Evolutionary conservation across 2,113 vertebrate species (phyloP), one percentile per base, ranked within the genome.

Genomic region (Hippocampus comes): DNA sequence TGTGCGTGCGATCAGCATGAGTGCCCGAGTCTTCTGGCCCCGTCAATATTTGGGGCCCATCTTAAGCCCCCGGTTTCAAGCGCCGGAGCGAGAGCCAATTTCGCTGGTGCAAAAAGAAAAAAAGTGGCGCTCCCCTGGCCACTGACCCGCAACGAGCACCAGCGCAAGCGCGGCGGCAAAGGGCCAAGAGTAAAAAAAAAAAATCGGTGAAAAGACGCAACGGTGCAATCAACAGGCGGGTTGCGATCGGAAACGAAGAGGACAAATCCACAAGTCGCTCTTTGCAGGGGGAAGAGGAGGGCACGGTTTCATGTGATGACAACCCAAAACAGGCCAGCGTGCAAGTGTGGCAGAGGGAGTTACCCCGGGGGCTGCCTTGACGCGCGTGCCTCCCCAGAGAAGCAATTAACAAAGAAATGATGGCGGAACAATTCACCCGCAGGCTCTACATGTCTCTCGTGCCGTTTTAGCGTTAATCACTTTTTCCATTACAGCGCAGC

Each of bases 341-440:
- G 87, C 83, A 81, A 89, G 83, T 79, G 83, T 89, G 85, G 84
- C 83, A 86, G 86, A 84, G 77, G 76, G 23, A 68, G 81, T 78
- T 79, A 82, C 87, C 87, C 86, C 56, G 34, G 30, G 57, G 86
- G 87, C 88, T 80, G 86, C 76, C 70, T 81, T 76, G 83, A 74
- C 78, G 75, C 84, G 66, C 86, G 73, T 72, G 67, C 66, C 46
- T 92, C 91, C 89, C 89, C 63, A 78, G 89, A 91, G 91, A 92
- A 79, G 90, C 89, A 93, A 93, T 92, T 92, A 93, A 92, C 91
- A 91, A 92, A 92, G 89, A 93, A 90, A 92, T 91, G 82, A 91
- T 87, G 88, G 90, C 73, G 72, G 82, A 91, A 91, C 88, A 83
- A 86, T 89, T 82, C 70, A 77, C 83, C 86, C 75, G 67, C 49